These are phyloP conservation scores for Bedellia somnulentella DNA, from an alignment of 2,888 invertebrate genomes.

Conservation along the genomic window DNA sequence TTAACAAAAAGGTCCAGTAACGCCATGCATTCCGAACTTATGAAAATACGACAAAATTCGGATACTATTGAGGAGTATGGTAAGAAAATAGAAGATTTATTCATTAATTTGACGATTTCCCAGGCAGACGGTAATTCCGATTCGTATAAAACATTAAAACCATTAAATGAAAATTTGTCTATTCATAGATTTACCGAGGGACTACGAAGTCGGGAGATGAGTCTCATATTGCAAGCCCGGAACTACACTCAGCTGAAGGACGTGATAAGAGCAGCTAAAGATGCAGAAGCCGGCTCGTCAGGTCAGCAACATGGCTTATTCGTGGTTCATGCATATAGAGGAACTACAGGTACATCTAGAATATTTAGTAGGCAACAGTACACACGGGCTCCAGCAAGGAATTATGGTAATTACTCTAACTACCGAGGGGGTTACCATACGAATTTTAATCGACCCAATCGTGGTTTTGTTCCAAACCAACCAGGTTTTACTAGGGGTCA, in stretches of 20 bases:
- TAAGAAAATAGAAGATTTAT: neutral
- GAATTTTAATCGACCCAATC: neutral
- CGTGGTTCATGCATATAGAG: neutral
- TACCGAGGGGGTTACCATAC: neutral
- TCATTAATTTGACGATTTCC: neutral
- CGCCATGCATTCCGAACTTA: too few relatives aligned
- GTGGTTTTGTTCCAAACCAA: too few relatives aligned
- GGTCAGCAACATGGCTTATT: neutral
- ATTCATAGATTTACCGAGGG: neutral
- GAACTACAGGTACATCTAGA: neutral
- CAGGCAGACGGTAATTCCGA: neutral
- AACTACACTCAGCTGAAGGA: neutral
- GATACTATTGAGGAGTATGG: neutral
- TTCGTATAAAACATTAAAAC: neutral
- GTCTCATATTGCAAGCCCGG: neutral
- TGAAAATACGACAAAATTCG: too few relatives aligned
- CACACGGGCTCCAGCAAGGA: neutral
- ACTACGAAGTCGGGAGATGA: neutral
- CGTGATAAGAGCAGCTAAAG: neutral
- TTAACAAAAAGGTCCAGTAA: neutral
- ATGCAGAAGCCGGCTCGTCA: too few relatives aligned
- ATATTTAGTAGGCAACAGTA: neutral
- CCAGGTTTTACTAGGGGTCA: too few relatives aligned
- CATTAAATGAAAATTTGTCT: neutral
- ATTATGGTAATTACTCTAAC: neutral